Evolutionary conservation across 37 sponge, comb jelly and placozoan species (phyloP).

Genomic region (Cladorhizidae sp.): DNA sequence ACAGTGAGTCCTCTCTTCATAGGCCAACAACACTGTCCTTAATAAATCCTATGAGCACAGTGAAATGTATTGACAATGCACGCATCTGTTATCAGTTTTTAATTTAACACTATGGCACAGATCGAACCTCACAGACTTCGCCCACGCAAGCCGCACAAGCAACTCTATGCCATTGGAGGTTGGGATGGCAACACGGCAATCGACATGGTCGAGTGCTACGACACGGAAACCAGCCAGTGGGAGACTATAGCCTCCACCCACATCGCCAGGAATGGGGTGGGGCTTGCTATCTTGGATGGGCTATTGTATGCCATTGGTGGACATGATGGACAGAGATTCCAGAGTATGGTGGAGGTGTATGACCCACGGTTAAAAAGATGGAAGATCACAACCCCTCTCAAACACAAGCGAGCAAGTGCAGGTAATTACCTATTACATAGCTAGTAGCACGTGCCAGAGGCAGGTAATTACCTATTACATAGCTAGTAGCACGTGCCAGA

Average conservation of each 20-base stretch:
- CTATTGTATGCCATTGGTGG: slow-evolving; percentile 48
- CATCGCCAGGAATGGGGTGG: slow-evolving; percentile 33
- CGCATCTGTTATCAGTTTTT: no score
- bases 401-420: slow-evolving; percentile 35
- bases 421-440: no score
- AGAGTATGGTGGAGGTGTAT: slow-evolving; percentile 25
- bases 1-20: no score
- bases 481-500: no score
- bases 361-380: slow-evolving; percentile 20
- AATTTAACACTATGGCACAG: neutral
- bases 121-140: slow-evolving; percentile 7
- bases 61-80: no score
- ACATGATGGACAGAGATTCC: slow-evolving; percentile 41
- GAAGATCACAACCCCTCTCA: slow-evolving; percentile 18
- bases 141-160: slow-evolving; percentile 19
- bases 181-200: slow-evolving; percentile 51
- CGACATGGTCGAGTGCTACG: slow-evolving; percentile 35
- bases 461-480: no score
- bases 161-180: slow-evolving; percentile 54
- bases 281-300: slow-evolving; percentile 21
- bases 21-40: no score
- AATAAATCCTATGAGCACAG: no score
- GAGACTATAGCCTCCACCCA: neutral
- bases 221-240: slow-evolving; percentile 47
- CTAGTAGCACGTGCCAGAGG: no score